Evolutionary conservation across 2,888 invertebrate species (phyloP).

Genomic region (Drosophila infuscata): DNA sequence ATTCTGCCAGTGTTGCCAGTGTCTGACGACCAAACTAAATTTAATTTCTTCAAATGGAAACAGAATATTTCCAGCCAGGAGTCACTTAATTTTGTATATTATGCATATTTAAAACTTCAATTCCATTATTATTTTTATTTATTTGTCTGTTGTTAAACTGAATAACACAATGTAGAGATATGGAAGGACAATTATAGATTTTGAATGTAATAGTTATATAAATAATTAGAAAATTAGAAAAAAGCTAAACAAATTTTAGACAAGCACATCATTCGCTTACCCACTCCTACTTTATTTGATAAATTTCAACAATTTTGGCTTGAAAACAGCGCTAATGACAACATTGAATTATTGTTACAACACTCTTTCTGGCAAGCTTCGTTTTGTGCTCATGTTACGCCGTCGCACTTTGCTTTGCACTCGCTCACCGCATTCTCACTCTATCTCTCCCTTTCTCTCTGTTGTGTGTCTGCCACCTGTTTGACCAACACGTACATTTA

Average conservation of each 20-base stretch:
- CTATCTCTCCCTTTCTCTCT: slow-evolving; percentile 6
- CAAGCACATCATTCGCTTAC: background rate
- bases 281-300: background rate
- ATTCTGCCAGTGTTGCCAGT: background rate
- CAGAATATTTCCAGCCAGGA: background rate
- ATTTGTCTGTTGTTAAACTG: background rate
- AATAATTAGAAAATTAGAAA: background rate
- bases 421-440: background rate
- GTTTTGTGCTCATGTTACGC: slow-evolving; percentile 47
- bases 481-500: slow-evolving; percentile 24
- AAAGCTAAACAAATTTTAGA: background rate
- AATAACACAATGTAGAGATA: no score
- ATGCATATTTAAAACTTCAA: background rate
- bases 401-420: slow-evolving; percentile 44
- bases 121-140: background rate
- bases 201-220: background rate
- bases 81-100: background rate
- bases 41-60: background rate
- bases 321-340: background rate
- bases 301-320: background rate
- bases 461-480: slow-evolving; percentile 49
- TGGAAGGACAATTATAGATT: background rate
- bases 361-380: slow-evolving; percentile 1
- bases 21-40: background rate
- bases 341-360: slow-evolving; percentile 7